phyloP scores from a whole-genome alignment of 2,888 invertebrate species.

The Dascillus cervinus region DNA sequence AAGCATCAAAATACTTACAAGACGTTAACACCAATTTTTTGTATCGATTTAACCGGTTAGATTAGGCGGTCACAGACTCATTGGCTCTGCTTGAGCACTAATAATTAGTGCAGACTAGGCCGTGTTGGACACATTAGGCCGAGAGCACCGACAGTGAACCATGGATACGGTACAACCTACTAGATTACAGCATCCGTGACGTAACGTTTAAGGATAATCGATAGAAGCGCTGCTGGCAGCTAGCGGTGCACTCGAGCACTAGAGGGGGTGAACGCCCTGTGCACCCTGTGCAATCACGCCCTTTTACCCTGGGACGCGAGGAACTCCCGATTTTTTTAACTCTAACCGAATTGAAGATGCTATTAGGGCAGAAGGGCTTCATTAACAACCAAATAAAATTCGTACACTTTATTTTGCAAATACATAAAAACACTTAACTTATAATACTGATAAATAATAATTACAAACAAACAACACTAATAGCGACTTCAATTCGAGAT shows the following conservation, averaged over 20 bases:
- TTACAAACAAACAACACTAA: slow-evolving; percentile 21
- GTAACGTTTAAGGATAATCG: slow-evolving; percentile 41
- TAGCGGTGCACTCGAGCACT: slow-evolving; percentile 31
- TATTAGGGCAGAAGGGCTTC: slow-evolving; percentile 22
- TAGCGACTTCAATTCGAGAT: slow-evolving; percentile 33
- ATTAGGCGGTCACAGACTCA: slow-evolving; percentile 17
- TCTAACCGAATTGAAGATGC: slow-evolving; percentile 18
- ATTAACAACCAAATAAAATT: slow-evolving; percentile 14
- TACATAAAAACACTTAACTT: slow-evolving; percentile 7
- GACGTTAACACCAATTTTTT: too few species aligned
- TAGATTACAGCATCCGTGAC: slow-evolving; percentile 41
- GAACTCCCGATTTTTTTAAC: background rate
- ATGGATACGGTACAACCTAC: slow-evolving; percentile 30
- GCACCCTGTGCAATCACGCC: slow-evolving; percentile 34
- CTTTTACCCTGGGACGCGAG: slow-evolving; percentile 26
- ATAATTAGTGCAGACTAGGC: slow-evolving; percentile 15
- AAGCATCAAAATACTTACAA: too few species aligned
- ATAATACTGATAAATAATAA: slow-evolving; percentile 10
- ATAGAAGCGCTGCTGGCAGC: slow-evolving; percentile 39
- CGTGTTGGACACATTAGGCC: slow-evolving; percentile 20
- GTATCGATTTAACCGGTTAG: too few species aligned
- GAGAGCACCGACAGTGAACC: slow-evolving; percentile 24
- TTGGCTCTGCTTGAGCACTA: slow-evolving; percentile 19
- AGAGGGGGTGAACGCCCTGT: slow-evolving; percentile 41
- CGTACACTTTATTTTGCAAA: slow-evolving; percentile 1